Base-by-base conservation (phyloP, 2,888 invertebrate species). In the Petrophora chlorosata region DNA sequence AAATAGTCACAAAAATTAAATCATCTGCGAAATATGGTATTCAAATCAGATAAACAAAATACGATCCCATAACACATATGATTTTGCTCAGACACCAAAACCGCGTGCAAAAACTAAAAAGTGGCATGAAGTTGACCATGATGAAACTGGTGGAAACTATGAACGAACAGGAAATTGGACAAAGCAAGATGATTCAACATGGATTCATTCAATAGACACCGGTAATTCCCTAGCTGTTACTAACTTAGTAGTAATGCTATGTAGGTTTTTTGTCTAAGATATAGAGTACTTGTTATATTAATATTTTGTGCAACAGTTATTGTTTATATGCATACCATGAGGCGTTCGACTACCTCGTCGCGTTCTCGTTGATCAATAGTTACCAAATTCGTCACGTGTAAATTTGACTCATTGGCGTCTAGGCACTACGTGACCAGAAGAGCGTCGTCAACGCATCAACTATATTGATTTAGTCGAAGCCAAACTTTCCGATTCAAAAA, bases 391-490 rank as follows among this genome's bases (percentile, higher is more conserved):
- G 41, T 57, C 45, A 53, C 10, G 15, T 29, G 32, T 46, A 17
- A 28, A 35, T 42, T 25, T 32, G 2, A 7, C 26, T 22, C 25
- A 15, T 26, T 10, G 33, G 23, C 19, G 26, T 2, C 30, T 42
- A 30, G 17, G 43, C 52, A 71, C 55, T 78, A 80, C 81, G 79
- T 81, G 81, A 78, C 70, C 46, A 33, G 54, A 32, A 47, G 46
- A 68, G 61, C 72, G 79, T 78, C 59, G 61, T 56, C 65, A 43
- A 53, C 50, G 35, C 50, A 61, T 52, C 50, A 30, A n/a, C 55
- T 47, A 59, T 68, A 68, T 74, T 71, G 67, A 69, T 66, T 69
- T 47, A 60, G 34, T 42, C 32, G 46, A 30, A 50, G 47, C 40
- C 59, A 55, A 56, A 55, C 59, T 51, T 45, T 50, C 39, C 32